Percentiles rank a stretch among this genome's conserved stretches.
phyloP scores from a whole-genome alignment of 64 coral and sea anemone species.

The Stichodactyla helianthus region DNA sequence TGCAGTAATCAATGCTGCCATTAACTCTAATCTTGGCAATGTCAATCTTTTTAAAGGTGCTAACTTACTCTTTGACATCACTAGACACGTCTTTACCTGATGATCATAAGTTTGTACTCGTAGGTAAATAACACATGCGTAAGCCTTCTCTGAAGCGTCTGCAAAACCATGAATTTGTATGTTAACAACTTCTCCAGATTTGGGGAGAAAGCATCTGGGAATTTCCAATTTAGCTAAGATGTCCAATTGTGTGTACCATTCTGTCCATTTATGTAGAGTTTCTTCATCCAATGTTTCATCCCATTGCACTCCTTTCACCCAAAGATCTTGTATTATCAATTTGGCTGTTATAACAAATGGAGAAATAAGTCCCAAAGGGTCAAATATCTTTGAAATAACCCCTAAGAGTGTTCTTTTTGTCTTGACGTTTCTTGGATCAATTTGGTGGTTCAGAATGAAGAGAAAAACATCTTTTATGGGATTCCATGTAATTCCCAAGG shows the following conservation, averaged over 20 bases:
- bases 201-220: conserved; percentile 35
- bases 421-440: background rate
- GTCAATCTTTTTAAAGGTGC: conserved; percentile 36
- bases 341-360: conserved; percentile 39
- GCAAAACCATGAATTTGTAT: conserved; percentile 17
- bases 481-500: conserved; percentile 31
- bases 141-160: conserved; percentile 18
- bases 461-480: background rate
- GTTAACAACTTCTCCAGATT: background rate
- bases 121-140: background rate
- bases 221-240: conserved; percentile 32
- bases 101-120: background rate
- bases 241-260: conserved; percentile 42
- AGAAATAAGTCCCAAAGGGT: conserved; percentile 34
- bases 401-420: conserved; percentile 39
- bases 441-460: background rate
- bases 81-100: conserved; percentile 3
- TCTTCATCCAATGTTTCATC: too few relatives aligned
- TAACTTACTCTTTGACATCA: conserved; percentile 45
- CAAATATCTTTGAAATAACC: conserved; percentile 36
- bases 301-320: too few relatives aligned
- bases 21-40: conserved; percentile 30
- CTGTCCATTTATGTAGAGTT: too few relatives aligned
- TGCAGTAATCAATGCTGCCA: conserved; percentile 19
- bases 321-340: conserved; percentile 53